These are phyloP conservation scores for Otolemur crassicaudatus DNA, from an alignment of 2,797 vertebrate species.

Conservation along the genomic window DNA sequence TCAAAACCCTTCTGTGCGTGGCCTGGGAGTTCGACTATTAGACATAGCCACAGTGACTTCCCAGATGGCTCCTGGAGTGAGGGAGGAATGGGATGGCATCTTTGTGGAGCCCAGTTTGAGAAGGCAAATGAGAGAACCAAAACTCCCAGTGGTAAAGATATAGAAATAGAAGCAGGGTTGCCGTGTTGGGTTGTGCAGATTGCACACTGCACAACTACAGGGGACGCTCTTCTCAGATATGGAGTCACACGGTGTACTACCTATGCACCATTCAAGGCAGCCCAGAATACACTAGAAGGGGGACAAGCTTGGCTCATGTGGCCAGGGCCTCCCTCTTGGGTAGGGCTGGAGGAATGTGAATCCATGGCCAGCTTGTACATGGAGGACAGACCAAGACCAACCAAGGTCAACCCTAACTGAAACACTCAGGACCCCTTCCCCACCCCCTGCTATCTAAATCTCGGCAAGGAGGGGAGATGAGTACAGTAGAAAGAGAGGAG, in stretches of 20 bases:
- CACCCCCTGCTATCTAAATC: not conserved
- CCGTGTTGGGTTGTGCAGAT: not conserved
- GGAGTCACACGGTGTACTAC: fast-evolving
- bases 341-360: not conserved
- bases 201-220: not conserved
- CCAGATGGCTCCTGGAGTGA: not conserved
- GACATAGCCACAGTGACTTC: not conserved
- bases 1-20: constrained; percentile 8
- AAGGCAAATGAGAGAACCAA: not conserved
- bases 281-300: not conserved
- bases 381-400: not conserved
- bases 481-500: not conserved
- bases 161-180: not conserved
- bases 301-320: not conserved
- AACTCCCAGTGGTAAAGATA: not conserved
- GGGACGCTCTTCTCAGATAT: not conserved
- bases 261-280: not conserved
- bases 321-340: not conserved
- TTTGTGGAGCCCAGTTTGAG: not conserved
- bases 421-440: not conserved
- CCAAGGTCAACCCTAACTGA: not conserved
- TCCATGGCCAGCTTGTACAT: not conserved
- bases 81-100: not conserved
- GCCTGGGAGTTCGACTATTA: not conserved
- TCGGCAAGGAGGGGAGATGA: not conserved